Evolutionary conservation across 1,140 invertebrate species (phyloP), one percentile per base, ranked within the genome.

Genomic region (Scaptomyza pallida): DNA sequence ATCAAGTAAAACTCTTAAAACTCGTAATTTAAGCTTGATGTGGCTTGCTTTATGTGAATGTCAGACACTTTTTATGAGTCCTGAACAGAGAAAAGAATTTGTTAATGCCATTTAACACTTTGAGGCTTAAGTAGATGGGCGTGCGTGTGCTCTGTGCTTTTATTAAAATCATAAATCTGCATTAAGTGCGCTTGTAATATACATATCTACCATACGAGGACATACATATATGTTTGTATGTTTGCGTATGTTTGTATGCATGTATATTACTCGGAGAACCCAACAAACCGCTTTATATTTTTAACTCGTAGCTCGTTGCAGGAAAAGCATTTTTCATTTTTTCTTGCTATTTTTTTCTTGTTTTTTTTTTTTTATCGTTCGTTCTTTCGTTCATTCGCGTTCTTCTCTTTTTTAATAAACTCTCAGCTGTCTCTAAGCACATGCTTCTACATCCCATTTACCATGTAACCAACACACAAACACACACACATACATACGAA

Each of bases 121-220:
- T 51, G 67, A 10, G 72, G 75, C 44, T 83, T 65, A 48, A 44
- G 30, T n/a, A 60, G 17, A 52, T 43, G 21, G 43, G 41, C 12
- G 16, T 52, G n/a, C 43, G 30, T 54, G 13, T 23, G 40, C 45
- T 52, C 41, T 16, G 57, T 30, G 47, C 41, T 67, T 72, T 85
- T 85, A 86, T 86, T 85, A 85, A 85, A 85, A 80, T 77, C 81
- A 85, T 85, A 85, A 85, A 86, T 85, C 80, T 85, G 77, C 80
- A 85, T 85, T 85, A 85, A 77, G 50, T 67, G 62, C 21, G 44
- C 45, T 15, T 60, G 41, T 51, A 43, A 16, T 55, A 33, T 55
- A 43, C 51, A 15, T n/a, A n/a, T n/a, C n/a, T n/a, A n/a, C n/a
- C n/a, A n/a, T n/a, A n/a, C n/a, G n/a, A n/a, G n/a, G n/a, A n/a